These are phyloP conservation scores for Lepus timidus DNA, from an alignment of 2,113 vertebrate genomes.

Conservation along the genomic window DNA sequence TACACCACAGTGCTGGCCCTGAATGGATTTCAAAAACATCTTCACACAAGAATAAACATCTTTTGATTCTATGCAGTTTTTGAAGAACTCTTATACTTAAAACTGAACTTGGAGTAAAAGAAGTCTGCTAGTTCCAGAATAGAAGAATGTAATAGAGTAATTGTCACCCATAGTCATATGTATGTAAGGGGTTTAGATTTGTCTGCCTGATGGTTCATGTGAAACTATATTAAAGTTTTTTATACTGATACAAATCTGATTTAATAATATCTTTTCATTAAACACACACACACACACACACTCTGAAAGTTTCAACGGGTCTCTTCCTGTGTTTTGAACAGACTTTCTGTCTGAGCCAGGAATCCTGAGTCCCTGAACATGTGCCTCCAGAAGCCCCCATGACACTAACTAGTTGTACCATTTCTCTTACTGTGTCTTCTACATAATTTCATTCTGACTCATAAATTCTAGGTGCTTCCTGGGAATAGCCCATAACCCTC, in stretches of 20 bases:
- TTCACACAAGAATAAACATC: no score
- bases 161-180: background rate
- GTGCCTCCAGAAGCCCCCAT: background rate
- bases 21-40: no score
- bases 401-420: background rate
- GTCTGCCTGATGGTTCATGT: slow-evolving; percentile 17
- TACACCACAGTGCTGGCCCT: no score
- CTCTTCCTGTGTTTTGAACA: slow-evolving; percentile 1
- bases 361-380: background rate
- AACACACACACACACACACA: background rate
- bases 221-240: slow-evolving; percentile 62
- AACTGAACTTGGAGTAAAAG: slow-evolving; percentile 3
- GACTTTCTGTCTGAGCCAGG: background rate
- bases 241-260: slow-evolving; percentile 67
- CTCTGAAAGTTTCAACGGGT: background rate
- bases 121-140: slow-evolving; percentile 3
- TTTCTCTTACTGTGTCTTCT: background rate
- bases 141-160: background rate
- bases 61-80: no score
- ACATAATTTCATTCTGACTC: background rate
- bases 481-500: background rate
- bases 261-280: slow-evolving; percentile 43
- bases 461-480: background rate
- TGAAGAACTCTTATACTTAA: background rate
- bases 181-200: slow-evolving; percentile 14